phyloP scores from a whole-genome alignment of 2,888 invertebrate genomes.

The Torymus texanus region DNA sequence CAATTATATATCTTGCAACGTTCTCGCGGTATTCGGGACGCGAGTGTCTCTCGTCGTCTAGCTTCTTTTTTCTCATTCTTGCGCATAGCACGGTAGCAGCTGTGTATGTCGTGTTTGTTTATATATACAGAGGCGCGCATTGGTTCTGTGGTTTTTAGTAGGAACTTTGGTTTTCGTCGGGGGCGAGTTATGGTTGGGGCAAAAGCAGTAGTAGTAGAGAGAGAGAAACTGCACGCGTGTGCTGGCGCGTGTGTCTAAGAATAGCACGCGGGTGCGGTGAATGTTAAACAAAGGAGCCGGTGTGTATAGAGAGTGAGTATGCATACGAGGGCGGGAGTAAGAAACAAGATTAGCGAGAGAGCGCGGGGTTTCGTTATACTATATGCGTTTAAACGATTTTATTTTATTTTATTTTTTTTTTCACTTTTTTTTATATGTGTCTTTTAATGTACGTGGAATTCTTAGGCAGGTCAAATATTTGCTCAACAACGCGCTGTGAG shows the following conservation, averaged over 20 bases:
- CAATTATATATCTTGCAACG: slow-evolving; percentile 7
- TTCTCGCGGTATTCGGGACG: slow-evolving; percentile 28
- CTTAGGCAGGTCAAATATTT: no score
- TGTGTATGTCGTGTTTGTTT: slow-evolving; percentile 21
- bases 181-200: no score
- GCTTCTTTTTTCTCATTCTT: neutral
- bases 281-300: no score
- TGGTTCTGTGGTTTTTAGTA: no score
- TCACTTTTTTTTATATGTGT: no score
- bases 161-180: no score
- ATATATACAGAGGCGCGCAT: neutral
- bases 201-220: no score
- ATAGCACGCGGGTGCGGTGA: slow-evolving; percentile 2
- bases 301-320: neutral
- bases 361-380: no score
- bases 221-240: neutral
- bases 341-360: slow-evolving; percentile 17
- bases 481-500: neutral
- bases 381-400: no score
- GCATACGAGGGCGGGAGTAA: slow-evolving; percentile 20
- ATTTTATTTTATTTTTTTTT: no score
- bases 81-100: neutral
- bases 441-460: no score
- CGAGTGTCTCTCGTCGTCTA: neutral
- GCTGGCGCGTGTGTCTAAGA: neutral